Evolutionary conservation across 2,113 vertebrate species (phyloP).

Genomic region (Pseudolaguvia tuberculata): DNA sequence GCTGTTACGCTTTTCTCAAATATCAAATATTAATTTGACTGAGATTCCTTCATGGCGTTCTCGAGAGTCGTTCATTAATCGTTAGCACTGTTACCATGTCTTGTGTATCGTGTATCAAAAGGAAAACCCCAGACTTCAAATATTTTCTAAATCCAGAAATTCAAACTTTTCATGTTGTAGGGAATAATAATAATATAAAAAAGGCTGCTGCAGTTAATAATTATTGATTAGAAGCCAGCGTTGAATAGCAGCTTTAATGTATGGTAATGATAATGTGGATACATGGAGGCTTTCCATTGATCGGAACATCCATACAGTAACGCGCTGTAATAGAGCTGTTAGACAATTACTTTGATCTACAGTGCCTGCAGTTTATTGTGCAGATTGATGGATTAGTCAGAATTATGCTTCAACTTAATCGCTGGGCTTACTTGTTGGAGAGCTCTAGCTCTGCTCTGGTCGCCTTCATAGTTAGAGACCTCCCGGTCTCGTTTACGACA

Average conservation of each 20-base stretch:
- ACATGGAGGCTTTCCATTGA: slow-evolving; percentile 61
- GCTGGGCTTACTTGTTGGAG: slow-evolving; percentile 19
- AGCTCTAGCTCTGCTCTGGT: slow-evolving; percentile 9
- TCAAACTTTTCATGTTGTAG: neutral
- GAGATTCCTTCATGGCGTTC: neutral
- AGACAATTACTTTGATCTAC: slow-evolving; percentile 66
- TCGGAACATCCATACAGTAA: slow-evolving; percentile 66
- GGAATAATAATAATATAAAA: slow-evolving; percentile 9
- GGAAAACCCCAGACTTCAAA: neutral
- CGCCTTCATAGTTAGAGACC: slow-evolving; percentile 10
- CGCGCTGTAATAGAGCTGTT: slow-evolving; percentile 67
- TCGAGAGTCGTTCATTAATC: too few relatives aligned
- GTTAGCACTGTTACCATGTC: too few relatives aligned
- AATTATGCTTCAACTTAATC: slow-evolving; percentile 14
- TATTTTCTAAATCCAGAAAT: neutral
- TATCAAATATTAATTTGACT: neutral
- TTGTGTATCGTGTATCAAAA: neutral
- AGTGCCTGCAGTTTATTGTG: slow-evolving; percentile 57
- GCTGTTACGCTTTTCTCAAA: neutral
- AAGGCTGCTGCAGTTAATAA: slow-evolving; percentile 13
- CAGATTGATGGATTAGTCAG: slow-evolving; percentile 55
- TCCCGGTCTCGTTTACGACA: slow-evolving; percentile 20
- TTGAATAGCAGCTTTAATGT: slow-evolving; percentile 55
- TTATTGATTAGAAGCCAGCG: slow-evolving; percentile 35
- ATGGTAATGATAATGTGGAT: slow-evolving; percentile 56